These are phyloP conservation scores for Nasonia longicornis DNA, from an alignment of 1,140 invertebrate genomes.

Conservation along the genomic window DNA sequence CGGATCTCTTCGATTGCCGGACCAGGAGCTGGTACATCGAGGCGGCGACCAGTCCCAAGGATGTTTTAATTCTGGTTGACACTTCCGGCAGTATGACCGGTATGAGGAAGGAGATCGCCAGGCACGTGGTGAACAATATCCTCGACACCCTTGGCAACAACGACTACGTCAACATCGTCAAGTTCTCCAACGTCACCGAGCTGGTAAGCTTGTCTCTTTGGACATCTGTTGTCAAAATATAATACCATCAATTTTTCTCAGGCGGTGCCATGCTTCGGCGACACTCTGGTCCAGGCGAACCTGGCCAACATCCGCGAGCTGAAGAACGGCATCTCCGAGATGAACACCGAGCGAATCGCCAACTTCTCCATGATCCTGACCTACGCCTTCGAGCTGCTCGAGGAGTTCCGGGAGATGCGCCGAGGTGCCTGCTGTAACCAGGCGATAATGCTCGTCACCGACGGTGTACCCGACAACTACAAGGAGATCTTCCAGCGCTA, in stretches of 20 bases:
- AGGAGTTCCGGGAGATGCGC: slow-evolving; percentile 71
- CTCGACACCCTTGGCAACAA: slow-evolving; percentile 97
- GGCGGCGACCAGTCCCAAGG: slow-evolving; percentile 96
- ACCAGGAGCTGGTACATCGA: slow-evolving; percentile 95
- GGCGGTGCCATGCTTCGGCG: slow-evolving; percentile 88
- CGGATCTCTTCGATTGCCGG: slow-evolving; percentile 90
- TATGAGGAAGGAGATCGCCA: slow-evolving; percentile 90
- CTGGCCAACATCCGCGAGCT: slow-evolving; percentile 88
- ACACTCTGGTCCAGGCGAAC: slow-evolving; percentile 90
- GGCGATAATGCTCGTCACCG: slow-evolving; percentile 98
- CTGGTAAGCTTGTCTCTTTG: slow-evolving; percentile 63
- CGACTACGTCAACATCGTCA: slow-evolving; percentile 97
- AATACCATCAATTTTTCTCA: slow-evolving; percentile 27
- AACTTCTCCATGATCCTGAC: slow-evolving; percentile 93
- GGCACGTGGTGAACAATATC: slow-evolving; percentile 94
- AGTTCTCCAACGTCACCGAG: slow-evolving; percentile 82
- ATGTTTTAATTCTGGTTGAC: slow-evolving; percentile 95
- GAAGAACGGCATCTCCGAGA: slow-evolving; percentile 81
- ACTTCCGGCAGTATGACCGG: slow-evolving; percentile 97
- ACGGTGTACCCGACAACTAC: slow-evolving; percentile 95
- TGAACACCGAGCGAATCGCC: slow-evolving; percentile 89
- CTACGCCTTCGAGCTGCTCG: slow-evolving; percentile 89
- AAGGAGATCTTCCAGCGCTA: slow-evolving; percentile 90
- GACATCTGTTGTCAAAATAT: too few relatives aligned
- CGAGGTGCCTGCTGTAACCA: slow-evolving; percentile 83